These are phyloP conservation scores for Odobenus rosmarus DNA, from an alignment of 2,113 vertebrate genomes.

Conservation along the genomic window DNA sequence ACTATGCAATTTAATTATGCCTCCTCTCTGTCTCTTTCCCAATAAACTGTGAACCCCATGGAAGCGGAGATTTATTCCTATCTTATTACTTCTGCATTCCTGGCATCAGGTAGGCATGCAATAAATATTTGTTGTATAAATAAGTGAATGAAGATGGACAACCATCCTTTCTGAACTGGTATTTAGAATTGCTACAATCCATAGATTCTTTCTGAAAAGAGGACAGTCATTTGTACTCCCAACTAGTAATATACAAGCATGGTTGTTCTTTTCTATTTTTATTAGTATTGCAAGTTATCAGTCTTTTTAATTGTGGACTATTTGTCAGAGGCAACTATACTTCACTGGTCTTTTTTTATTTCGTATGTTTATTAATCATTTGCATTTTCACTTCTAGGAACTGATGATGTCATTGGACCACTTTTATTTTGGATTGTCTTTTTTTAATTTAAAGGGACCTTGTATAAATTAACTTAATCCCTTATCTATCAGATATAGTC, in stretches of 20 bases:
- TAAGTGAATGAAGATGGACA: constrained; percentile 1
- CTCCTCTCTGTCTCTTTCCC: background rate
- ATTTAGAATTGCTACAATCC: background rate
- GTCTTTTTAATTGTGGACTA: background rate
- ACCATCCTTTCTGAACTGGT: background rate
- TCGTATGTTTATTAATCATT: background rate
- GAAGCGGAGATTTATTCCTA: background rate
- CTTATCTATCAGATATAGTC: background rate
- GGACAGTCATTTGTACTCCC: background rate
- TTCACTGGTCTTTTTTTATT: background rate
- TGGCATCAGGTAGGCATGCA: background rate
- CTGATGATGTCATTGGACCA: background rate
- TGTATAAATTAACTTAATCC: constrained; percentile 25
- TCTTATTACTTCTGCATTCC: background rate
- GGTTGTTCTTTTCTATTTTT: background rate
- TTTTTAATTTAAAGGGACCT: background rate
- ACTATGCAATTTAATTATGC: background rate
- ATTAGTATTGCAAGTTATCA: background rate
- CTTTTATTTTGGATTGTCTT: background rate
- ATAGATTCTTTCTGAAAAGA: background rate
- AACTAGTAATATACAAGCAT: background rate
- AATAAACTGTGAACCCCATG: background rate
- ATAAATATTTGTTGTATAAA: background rate
- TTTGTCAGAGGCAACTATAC: background rate
- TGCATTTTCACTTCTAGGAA: background rate